phyloP scores from a whole-genome alignment of 2,113 vertebrate genomes.

The Trachemys scripta region DNA sequence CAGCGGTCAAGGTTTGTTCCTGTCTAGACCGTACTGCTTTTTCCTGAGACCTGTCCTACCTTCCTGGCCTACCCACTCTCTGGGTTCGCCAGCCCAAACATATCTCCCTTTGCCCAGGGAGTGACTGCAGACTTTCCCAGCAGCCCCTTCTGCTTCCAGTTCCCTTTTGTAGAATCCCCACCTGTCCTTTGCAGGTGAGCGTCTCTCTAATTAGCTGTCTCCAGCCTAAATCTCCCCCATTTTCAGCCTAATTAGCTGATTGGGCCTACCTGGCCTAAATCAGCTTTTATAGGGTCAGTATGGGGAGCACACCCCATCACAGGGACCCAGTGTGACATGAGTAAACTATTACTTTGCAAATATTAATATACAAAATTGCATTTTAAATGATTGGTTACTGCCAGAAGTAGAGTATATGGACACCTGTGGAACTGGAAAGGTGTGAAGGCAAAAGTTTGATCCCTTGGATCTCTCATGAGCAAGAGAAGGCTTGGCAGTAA shows the following conservation, averaged over 20 bases:
- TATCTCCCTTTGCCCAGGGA: background rate
- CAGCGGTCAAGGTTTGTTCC: background rate
- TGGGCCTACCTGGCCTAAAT: background rate
- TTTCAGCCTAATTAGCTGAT: background rate
- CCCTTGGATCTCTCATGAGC: background rate
- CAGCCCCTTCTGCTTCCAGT: background rate
- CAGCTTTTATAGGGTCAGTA: background rate
- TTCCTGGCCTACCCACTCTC: background rate
- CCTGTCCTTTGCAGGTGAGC: background rate
- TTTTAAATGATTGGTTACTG: background rate
- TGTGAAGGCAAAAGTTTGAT: background rate
- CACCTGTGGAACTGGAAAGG: background rate
- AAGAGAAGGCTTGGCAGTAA: background rate
- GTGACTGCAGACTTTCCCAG: background rate
- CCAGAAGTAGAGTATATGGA: background rate
- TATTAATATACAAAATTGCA: too few relatives aligned
- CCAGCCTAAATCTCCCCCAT: background rate
- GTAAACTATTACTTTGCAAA: background rate
- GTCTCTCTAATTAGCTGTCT: background rate
- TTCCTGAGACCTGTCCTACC: background rate
- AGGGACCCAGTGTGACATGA: background rate
- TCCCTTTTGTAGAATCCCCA: background rate
- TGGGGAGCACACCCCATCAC: background rate
- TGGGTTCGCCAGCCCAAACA: background rate
- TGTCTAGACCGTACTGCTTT: background rate